Evolutionary conservation across 2,888 invertebrate species (phyloP).

Genomic region (Ommatoiulus sabulosus): DNA sequence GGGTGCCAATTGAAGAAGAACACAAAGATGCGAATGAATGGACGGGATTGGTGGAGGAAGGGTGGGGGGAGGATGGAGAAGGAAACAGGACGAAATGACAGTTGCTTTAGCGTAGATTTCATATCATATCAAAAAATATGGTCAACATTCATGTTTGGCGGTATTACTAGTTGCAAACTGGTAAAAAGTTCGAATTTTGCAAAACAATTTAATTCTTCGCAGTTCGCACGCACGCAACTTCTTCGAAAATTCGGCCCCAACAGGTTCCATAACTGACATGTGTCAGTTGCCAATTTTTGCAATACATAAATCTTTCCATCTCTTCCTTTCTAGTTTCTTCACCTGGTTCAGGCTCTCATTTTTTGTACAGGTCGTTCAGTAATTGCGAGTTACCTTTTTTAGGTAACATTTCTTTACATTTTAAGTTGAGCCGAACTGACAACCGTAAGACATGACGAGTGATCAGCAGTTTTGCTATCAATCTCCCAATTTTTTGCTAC

Average conservation of each 20-base stretch:
- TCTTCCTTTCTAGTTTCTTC: slow-evolving; percentile 41
- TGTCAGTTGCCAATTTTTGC: slow-evolving; percentile 11
- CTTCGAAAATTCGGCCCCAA: not conserved
- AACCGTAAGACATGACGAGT: slow-evolving; percentile 45
- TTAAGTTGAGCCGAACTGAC: slow-evolving; percentile 25
- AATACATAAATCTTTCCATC: not conserved
- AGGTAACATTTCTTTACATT: not conserved
- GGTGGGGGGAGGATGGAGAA: too few species aligned
- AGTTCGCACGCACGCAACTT: not conserved
- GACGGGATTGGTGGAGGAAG: too few species aligned
- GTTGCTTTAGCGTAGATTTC: too few species aligned
- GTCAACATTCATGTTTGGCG: too few species aligned
- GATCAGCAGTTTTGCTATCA: slow-evolving; percentile 50
- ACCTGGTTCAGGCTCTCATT: slow-evolving; percentile 5
- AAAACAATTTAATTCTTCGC: not conserved
- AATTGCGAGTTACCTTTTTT: slow-evolving; percentile 23
- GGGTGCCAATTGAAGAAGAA: too few species aligned
- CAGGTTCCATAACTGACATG: not conserved
- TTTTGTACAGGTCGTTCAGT: slow-evolving; percentile 7
- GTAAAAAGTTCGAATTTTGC: not conserved
- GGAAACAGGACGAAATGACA: too few species aligned
- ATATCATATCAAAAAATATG: too few species aligned
- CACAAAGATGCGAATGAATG: too few species aligned
- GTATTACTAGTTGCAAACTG: too few species aligned
- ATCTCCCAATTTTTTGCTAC: slow-evolving; percentile 4